Conservation (phyloP, 2,888 invertebrate genomes). For the Drosophila kambysellisi region DNA sequence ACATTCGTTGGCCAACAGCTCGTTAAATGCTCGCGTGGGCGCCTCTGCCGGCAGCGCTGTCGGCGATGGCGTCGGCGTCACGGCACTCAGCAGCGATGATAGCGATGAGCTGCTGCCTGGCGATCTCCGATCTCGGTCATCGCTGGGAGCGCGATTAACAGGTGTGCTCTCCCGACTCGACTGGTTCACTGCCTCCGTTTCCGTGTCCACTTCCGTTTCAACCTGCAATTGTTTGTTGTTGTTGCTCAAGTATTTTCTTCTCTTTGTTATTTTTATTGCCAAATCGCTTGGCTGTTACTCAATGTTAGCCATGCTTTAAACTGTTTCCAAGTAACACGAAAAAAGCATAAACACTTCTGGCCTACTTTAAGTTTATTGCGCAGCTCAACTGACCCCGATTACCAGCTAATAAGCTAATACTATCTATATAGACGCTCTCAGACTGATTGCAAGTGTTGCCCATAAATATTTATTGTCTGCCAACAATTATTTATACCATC, state of each 20-base stretch:
- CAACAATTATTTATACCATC: not conserved
- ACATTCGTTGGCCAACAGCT: conserved; percentile 42
- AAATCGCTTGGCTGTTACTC: conserved; percentile 16
- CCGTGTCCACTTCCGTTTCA: conserved; percentile 65
- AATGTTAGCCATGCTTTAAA: conserved; percentile 10
- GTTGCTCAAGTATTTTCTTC: conserved; percentile 12
- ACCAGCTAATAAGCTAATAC: not conserved
- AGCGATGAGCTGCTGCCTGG: conserved; percentile 32
- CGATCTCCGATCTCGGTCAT: conserved; percentile 33
- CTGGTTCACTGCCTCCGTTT: conserved; percentile 31
- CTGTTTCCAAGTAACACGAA: not conserved
- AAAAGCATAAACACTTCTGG: conserved; percentile 30
- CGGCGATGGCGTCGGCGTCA: conserved; percentile 44
- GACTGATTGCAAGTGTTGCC: not conserved
- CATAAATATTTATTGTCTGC: not conserved
- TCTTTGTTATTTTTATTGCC: not conserved
- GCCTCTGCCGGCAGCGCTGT: conserved; percentile 11
- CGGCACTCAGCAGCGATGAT: conserved; percentile 51
- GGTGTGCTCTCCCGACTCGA: conserved; percentile 81
- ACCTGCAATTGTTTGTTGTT: conserved; percentile 50
- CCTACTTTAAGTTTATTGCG: conserved; percentile 35
- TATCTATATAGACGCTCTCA: not conserved
- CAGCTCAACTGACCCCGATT: conserved; percentile 17
- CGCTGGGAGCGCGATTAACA: conserved; percentile 72
- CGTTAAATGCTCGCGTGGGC: conserved; percentile 43